Conservation (phyloP, 2,797 vertebrate genomes). For the Bovichtus diacanthus region DNA sequence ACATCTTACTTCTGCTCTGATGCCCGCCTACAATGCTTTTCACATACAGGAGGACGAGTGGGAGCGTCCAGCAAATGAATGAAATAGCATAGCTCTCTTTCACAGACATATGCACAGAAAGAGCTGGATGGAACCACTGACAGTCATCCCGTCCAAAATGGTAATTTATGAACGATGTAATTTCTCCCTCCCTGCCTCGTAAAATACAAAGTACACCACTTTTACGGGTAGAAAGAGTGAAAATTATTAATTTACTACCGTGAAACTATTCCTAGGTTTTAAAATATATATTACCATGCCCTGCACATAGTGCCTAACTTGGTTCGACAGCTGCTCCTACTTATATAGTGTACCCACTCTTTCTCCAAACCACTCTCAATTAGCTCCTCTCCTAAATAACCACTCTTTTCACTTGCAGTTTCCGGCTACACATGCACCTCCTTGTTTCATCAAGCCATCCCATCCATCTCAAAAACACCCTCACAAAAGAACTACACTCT, state of each 20-base stretch:
- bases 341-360: slow-evolving; percentile 63
- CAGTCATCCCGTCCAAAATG: slow-evolving; percentile 33
- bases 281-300: slow-evolving; percentile 26
- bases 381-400: slow-evolving; percentile 78
- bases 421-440: slow-evolving; percentile 78
- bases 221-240: background rate
- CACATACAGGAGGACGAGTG: slow-evolving; percentile 86
- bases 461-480: slow-evolving; percentile 79
- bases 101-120: slow-evolving; percentile 68
- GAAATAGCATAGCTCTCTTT: slow-evolving; percentile 83
- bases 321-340: slow-evolving; percentile 62
- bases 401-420: slow-evolving; percentile 75
- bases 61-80: slow-evolving; percentile 84
- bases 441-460: slow-evolving; percentile 72
- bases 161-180: slow-evolving; percentile 32
- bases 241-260: slow-evolving; percentile 4
- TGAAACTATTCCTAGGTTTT: background rate
- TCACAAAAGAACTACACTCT: slow-evolving; percentile 75
- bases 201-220: background rate
- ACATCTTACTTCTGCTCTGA: slow-evolving; percentile 94
- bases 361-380: slow-evolving; percentile 70
- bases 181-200: slow-evolving; percentile 1
- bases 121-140: slow-evolving; percentile 16
- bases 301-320: slow-evolving; percentile 37
- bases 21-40: slow-evolving; percentile 91